These are phyloP conservation scores for Coranthus polyacanthus DNA, from an alignment of 2,797 vertebrate species.

Conservation along the genomic window DNA sequence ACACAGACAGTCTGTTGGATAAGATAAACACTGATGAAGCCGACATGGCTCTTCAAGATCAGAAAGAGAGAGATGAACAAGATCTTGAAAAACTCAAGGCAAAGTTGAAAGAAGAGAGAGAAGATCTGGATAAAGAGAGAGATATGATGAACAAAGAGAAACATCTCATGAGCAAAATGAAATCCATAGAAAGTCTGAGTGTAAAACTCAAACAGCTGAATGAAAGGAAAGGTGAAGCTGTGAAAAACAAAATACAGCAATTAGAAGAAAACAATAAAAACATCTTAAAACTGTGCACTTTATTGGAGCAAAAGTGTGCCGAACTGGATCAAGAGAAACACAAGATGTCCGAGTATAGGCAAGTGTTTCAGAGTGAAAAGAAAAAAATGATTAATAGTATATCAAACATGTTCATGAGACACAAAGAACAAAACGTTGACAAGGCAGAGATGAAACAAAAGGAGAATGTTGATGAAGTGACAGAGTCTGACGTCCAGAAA, in stretches of 20 bases:
- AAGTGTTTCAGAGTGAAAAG: neutral
- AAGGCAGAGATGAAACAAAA: neutral
- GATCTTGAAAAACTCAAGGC: neutral
- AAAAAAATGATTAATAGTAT: neutral
- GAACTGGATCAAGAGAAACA: neutral
- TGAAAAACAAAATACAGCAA: neutral
- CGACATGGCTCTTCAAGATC: neutral
- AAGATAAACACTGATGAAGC: conserved; percentile 28
- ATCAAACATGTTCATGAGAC: neutral
- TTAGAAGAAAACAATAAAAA: neutral
- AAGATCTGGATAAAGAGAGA: conserved; percentile 10
- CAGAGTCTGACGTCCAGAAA: neutral
- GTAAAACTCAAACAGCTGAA: conserved; percentile 2
- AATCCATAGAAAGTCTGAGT: neutral
- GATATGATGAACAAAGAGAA: conserved; percentile 5
- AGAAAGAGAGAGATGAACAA: neutral
- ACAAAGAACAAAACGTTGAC: neutral
- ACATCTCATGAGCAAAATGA: conserved; percentile 7
- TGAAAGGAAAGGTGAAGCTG: neutral
- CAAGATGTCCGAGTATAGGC: neutral
- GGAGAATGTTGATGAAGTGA: neutral
- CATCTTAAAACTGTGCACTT: neutral
- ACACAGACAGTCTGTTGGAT: neutral
- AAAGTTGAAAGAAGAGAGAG: conserved; percentile 19
- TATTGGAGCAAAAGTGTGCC: neutral